Evolutionary conservation across 53 echinoderm and acorn worm genomes (phyloP).

Genomic region (Holothuria scabra): DNA sequence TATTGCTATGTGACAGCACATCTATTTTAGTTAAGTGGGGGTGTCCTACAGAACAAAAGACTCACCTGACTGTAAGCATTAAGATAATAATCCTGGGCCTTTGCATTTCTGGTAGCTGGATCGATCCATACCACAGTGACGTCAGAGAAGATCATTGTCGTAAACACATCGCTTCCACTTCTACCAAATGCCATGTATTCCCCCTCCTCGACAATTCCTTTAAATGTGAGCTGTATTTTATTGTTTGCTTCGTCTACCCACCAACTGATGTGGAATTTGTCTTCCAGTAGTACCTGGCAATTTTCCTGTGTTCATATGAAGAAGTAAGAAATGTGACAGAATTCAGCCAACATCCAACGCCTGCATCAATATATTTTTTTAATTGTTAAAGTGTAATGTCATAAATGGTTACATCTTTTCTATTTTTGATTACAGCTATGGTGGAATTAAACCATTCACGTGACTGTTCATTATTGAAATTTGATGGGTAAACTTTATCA

Average conservation of each 20-base stretch:
- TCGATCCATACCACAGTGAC: conserved; percentile 83
- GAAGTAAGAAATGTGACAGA: not conserved
- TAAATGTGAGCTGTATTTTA: conserved; percentile 61
- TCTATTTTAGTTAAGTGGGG: no score
- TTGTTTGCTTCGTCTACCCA: not conserved
- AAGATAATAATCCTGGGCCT: conserved; percentile 75
- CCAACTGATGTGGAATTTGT: conserved; percentile 83
- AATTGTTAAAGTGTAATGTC: no score
- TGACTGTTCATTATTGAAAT: no score
- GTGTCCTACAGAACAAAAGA: not conserved
- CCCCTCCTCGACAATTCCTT: conserved; percentile 49
- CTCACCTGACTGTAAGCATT: conserved; percentile 66
- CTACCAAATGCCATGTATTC: conserved; percentile 81
- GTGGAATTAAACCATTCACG: no score
- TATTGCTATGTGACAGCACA: no score
- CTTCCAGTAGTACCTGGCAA: conserved; percentile 73
- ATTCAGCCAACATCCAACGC: no score
- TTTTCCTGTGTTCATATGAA: conserved; percentile 38
- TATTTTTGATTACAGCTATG: no score
- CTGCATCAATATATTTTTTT: no score
- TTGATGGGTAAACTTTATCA: no score
- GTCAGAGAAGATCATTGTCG: conserved; percentile 80
- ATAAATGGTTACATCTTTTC: no score
- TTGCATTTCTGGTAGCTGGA: conserved; percentile 5
- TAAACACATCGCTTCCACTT: conserved; percentile 69